Base-by-base conservation (phyloP, 2,888 invertebrate genomes). In the Eupithecia subfuscata region DNA sequence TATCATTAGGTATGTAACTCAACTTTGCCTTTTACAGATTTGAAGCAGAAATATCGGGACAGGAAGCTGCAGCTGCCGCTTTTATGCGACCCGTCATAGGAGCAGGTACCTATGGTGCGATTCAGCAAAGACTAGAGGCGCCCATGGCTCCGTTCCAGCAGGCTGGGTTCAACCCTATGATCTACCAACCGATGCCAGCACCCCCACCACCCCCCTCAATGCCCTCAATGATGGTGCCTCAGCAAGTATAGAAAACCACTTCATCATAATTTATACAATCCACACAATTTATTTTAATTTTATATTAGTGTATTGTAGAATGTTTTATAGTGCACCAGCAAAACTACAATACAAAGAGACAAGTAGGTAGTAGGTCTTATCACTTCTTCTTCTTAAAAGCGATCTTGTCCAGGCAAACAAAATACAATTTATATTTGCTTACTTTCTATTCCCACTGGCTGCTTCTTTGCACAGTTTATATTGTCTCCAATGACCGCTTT, bases 41-140 rank as follows among this genome's bases (percentile, higher is more conserved):
- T 87, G 98, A 98, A 87, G 98, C 98, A 1, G 98, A 98, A 94
- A 98, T 98, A 83, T 97, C 97, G 0, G 96, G 96, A 18, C 95
- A 95, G 56, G 95, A 95, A 8, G 84, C 95, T 22, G 93, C 95
- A 3, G 84, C 95, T n/a, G 93, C 94, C 52, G 94, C 95, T 16
- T 94, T 83, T 56, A 73, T 94, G 9, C 94, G 96, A 6, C 96
- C 96, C 18, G 96, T 98, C 63, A 97, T 97, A 65, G 97, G 97
- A 0, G 96, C 96, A 1, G 96, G 96, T 80, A 97, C 97, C 0
- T 98, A 96, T 84, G 96, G 95, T 70, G 96, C 96, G 77, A 96
- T 97, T 1, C 97, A 97, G 81, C 96, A 97, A 83, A 95, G 96
- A 82, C 89, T 97, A 72, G 96, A 96, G 79, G 95, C 96, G 14